Evolutionary conservation across 2,888 invertebrate species (phyloP).

Genomic region (Tinea pellionella): DNA sequence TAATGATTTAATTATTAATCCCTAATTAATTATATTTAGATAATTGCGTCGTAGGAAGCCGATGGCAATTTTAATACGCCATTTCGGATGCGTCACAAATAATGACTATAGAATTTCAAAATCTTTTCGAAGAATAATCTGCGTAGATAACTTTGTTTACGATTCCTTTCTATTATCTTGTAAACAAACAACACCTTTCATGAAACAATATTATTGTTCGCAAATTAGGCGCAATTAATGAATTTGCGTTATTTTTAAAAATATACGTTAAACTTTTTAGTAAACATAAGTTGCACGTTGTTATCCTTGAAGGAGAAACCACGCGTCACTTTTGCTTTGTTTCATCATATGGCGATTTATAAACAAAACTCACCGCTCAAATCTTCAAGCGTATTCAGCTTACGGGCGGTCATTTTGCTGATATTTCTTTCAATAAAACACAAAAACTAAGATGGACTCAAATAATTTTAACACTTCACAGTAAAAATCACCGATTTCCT

Average conservation of each 20-base stretch:
- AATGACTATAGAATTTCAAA: too few relatives aligned
- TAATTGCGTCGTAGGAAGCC: too few relatives aligned
- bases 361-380: conserved; percentile 48
- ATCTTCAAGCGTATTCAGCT: conserved; percentile 61
- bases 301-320: neutral
- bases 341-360: neutral
- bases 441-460: neutral
- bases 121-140: neutral
- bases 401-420: conserved; percentile 51
- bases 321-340: neutral
- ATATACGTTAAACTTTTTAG: too few relatives aligned
- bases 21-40: too few relatives aligned
- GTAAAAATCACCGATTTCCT: neutral
- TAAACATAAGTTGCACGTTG: too few relatives aligned
- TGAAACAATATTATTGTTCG: neutral
- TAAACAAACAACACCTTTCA: neutral
- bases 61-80: too few relatives aligned
- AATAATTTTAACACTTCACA: neutral
- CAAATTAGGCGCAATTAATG: too few relatives aligned
- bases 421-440: conserved; percentile 17
- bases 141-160: neutral
- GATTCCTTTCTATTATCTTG: neutral
- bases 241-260: too few relatives aligned
- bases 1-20: too few relatives aligned
- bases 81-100: too few relatives aligned